These are phyloP conservation scores for Pycnonotus jocosus DNA, from an alignment of 2,113 vertebrate genomes.

Conservation along the genomic window DNA sequence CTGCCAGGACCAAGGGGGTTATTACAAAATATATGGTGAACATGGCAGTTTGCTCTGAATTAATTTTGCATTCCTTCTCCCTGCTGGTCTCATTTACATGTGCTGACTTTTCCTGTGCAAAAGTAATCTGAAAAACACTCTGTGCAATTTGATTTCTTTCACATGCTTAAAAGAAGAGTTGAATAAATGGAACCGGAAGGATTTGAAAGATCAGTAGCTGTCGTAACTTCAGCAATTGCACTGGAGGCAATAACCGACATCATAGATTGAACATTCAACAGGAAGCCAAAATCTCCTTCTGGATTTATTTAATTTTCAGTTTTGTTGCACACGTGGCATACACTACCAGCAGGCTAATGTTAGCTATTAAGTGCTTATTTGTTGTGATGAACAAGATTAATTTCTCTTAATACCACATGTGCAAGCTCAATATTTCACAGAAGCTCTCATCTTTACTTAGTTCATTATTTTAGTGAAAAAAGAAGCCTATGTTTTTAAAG, in stretches of 20 bases:
- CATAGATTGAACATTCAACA: neutral
- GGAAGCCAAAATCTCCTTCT: neutral
- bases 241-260: neutral
- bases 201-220: slow-evolving; percentile 1
- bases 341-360: neutral
- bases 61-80: neutral
- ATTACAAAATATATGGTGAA: neutral
- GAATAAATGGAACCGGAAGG: neutral
- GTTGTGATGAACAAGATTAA: neutral
- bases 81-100: neutral
- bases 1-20: neutral
- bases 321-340: neutral
- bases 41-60: neutral
- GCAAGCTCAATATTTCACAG: neutral
- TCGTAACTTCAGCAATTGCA: neutral
- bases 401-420: neutral
- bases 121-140: neutral
- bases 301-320: neutral
- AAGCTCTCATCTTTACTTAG: neutral
- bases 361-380: neutral
- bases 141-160: neutral
- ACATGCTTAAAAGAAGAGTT: neutral
- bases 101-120: neutral
- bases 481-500: neutral
- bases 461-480: neutral